Conservation (phyloP, 2,797 vertebrate species). For the Phalloptychus januarius region DNA sequence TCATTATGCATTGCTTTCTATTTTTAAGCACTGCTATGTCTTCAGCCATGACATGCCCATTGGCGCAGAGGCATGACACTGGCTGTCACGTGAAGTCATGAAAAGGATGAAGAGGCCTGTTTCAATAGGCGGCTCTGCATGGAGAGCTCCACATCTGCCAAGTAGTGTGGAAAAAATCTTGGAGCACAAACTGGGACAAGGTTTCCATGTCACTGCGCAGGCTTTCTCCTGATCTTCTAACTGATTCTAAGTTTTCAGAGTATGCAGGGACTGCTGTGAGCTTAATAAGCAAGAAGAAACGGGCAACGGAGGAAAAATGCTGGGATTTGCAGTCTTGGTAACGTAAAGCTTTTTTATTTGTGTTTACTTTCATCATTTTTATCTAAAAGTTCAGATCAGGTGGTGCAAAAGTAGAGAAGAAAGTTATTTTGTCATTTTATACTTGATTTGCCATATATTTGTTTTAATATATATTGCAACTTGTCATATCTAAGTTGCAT, state of each 20-base stretch:
- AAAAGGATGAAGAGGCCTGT: slow-evolving; percentile 56
- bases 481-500: neutral
- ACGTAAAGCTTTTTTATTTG: neutral
- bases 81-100: slow-evolving; percentile 60
- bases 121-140: slow-evolving; percentile 45
- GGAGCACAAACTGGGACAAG: slow-evolving; percentile 39
- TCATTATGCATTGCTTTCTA: neutral
- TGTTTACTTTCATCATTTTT: neutral
- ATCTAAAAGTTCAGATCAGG: slow-evolving; percentile 14
- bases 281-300: slow-evolving; percentile 14
- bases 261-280: slow-evolving; percentile 31
- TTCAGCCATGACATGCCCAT: slow-evolving; percentile 24
- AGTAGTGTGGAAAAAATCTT: slow-evolving; percentile 49
- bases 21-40: slow-evolving; percentile 9
- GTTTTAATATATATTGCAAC: neutral
- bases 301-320: slow-evolving; percentile 1
- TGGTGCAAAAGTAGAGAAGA: neutral
- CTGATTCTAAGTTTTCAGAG: slow-evolving; percentile 47
- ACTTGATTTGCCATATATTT: neutral
- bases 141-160: slow-evolving; percentile 49
- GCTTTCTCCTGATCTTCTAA: slow-evolving; percentile 43
- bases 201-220: slow-evolving; percentile 66
- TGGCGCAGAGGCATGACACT: slow-evolving; percentile 40
- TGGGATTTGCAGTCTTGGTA: neutral
- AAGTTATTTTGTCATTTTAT: neutral